phyloP scores from a whole-genome alignment of 2,888 invertebrate species.

The Psylliodes chrysocephalus region DNA sequence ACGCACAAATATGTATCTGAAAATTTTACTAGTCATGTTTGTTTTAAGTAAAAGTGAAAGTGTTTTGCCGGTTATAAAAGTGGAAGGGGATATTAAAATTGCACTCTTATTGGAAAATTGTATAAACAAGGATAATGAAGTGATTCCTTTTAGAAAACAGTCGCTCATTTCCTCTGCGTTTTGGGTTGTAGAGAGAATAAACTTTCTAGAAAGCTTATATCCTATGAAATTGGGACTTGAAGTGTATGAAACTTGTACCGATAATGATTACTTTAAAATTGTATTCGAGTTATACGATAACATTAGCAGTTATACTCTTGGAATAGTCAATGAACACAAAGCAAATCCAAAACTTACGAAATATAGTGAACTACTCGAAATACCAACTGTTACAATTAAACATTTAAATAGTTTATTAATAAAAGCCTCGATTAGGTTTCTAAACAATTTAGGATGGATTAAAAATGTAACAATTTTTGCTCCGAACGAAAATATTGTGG shows the following conservation, averaged over 20 bases:
- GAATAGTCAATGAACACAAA: conserved; percentile 49
- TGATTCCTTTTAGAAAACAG: conserved; percentile 43
- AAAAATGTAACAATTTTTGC: conserved; percentile 58
- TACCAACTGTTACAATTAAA: conserved; percentile 45
- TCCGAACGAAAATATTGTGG: conserved; percentile 51
- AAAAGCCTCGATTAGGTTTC: conserved; percentile 53
- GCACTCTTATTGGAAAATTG: conserved; percentile 57
- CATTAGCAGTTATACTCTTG: conserved; percentile 49
- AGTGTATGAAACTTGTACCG: conserved; percentile 55
- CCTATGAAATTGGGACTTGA: conserved; percentile 53
- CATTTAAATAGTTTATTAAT: conserved; percentile 49
- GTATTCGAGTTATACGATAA: conserved; percentile 55
- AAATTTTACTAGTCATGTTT: conserved; percentile 27
- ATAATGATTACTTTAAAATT: conserved; percentile 53
- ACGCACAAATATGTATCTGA: conserved; percentile 33
- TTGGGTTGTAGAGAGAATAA: conserved; percentile 58
- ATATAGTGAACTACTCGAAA: conserved; percentile 54
- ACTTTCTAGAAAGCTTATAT: conserved; percentile 51
- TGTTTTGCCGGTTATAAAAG: conserved; percentile 42
- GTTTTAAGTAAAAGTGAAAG: conserved; percentile 17
- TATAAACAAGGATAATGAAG: conserved; percentile 36
- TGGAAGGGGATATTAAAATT: conserved; percentile 54
- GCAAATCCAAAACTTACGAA: conserved; percentile 48
- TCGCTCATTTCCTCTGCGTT: conserved; percentile 55
- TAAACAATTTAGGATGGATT: conserved; percentile 54